Evolutionary conservation across 2,113 vertebrate species (phyloP).

Genomic region (Gopherus evgoodei): DNA sequence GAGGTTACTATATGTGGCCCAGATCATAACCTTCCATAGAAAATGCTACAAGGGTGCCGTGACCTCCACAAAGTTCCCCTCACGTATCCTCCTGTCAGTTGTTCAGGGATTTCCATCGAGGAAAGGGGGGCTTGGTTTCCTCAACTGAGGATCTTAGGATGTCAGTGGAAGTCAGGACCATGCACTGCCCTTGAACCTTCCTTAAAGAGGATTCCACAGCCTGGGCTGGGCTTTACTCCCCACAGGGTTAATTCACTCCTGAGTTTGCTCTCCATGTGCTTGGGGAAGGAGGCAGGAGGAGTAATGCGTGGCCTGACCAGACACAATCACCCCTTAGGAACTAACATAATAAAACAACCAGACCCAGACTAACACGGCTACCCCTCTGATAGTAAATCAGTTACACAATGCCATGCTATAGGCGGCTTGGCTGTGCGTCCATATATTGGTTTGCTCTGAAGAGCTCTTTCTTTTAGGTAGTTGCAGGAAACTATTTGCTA

Average conservation of each 20-base stretch:
- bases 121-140: no score
- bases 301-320: not conserved
- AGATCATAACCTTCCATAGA: not conserved
- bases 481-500: rapidly evolving
- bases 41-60: not conserved
- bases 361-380: no score
- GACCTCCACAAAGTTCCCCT: not conserved
- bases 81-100: not conserved
- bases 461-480: not conserved
- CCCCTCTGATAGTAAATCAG: not conserved
- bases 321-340: rapidly evolving
- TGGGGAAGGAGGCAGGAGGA: not conserved
- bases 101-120: not conserved
- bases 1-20: not conserved
- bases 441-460: not conserved
- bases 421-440: not conserved
- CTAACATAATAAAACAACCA: not conserved
- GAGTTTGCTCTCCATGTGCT: not conserved
- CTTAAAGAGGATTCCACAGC: not conserved
- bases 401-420: not conserved
- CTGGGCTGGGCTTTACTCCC: not conserved
- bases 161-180: not conserved
- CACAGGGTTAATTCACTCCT: not conserved
- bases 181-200: not conserved
- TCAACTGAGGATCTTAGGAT: no score